A percentile compares a stretch with the other conserved stretches of the same genome.
Conservation (phyloP, 1,140 invertebrate species). For the Trachelipus rathkii region DNA sequence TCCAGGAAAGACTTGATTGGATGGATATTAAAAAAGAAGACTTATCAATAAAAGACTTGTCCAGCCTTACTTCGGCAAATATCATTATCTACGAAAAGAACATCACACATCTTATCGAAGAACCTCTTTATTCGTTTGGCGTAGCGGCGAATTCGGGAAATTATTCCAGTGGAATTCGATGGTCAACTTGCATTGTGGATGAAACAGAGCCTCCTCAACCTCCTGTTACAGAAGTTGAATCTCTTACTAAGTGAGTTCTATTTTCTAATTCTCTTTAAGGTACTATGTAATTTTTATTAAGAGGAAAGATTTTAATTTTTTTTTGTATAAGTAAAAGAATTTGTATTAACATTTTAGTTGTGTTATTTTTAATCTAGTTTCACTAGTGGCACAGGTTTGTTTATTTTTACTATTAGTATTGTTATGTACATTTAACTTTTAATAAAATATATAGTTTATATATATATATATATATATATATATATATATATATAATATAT, state of each 20-base stretch:
- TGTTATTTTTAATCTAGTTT: no score
- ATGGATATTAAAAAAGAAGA: neutral
- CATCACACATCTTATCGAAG: neutral
- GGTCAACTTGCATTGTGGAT: neutral
- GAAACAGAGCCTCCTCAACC: neutral
- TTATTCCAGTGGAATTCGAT: conserved; percentile 1
- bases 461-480: no score
- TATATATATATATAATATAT: no score
- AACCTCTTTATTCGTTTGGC: neutral
- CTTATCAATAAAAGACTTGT: neutral
- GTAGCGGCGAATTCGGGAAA: neutral
- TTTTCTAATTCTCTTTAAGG: no score
- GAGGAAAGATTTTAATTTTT: no score
- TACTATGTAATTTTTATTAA: no score
- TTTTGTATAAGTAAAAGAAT: no score
- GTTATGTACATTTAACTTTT: no score
- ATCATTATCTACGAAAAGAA: neutral
- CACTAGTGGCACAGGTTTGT: no score
- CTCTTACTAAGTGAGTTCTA: neutral
- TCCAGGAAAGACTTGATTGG: neutral
- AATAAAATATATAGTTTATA: no score
- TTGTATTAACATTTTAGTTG: no score
- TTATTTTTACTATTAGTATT: no score
- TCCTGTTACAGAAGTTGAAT: neutral
- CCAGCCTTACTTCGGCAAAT: neutral